Conservation (phyloP, 2,113 vertebrate genomes). For the Cephalopholis sonnerati region DNA sequence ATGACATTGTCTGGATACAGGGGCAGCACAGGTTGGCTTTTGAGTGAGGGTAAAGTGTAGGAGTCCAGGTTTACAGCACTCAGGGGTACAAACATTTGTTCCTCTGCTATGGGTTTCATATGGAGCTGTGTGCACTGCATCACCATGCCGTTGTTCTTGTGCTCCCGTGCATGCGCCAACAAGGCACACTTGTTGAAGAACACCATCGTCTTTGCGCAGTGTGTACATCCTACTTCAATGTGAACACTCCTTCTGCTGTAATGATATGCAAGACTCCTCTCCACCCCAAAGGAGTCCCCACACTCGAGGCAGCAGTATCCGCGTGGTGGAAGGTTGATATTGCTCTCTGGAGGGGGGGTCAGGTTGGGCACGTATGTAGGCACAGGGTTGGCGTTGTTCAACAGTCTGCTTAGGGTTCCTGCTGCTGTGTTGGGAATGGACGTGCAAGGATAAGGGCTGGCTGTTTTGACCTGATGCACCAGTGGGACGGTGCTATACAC, state of each 20-base stretch:
- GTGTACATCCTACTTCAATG: constrained; percentile 94
- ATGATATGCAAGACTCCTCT: constrained; percentile 93
- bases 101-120: constrained; percentile 91
- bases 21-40: constrained; percentile 87
- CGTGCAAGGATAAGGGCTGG: constrained; percentile 74
- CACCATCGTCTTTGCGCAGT: constrained; percentile 91
- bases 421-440: constrained; percentile 79
- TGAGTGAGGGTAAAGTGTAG: constrained; percentile 35
- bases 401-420: constrained; percentile 91
- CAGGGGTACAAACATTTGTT: constrained; percentile 90
- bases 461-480: constrained; percentile 94
- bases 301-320: constrained; percentile 96
- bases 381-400: constrained; percentile 92
- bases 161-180: constrained; percentile 93
- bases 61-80: constrained; percentile 56
- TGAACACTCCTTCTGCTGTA: constrained; percentile 93
- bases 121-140: constrained; percentile 98
- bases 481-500: constrained; percentile 89
- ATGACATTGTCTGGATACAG: constrained; percentile 90
- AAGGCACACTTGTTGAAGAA: constrained; percentile 98
- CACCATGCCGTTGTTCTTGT: constrained; percentile 92
- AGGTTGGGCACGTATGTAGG: constrained; percentile 93
- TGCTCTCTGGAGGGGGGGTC: constrained; percentile 89
- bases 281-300: constrained; percentile 94
- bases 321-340: constrained; percentile 90